A percentile compares a stretch with the other conserved stretches of the same genome.
Conservation (phyloP, 1,140 invertebrate genomes). For the Probaryconus sp. region DNA sequence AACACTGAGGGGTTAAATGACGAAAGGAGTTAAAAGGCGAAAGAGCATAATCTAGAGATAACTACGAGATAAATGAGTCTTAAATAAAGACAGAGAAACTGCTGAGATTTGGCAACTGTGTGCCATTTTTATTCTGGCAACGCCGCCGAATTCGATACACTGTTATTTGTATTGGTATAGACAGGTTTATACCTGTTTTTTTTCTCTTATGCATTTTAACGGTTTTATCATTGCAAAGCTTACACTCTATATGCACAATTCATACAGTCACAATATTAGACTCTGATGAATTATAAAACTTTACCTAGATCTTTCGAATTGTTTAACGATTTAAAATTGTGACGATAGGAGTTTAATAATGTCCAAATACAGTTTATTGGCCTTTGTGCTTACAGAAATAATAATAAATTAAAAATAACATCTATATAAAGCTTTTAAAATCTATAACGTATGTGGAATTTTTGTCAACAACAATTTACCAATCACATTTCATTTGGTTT, state of each 20-base stretch:
- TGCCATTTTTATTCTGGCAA: constrained; percentile 16
- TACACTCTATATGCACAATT: constrained; percentile 3
- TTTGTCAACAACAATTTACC: no score
- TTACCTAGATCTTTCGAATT: neutral
- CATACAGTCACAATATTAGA: constrained; percentile 17
- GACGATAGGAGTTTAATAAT: no score
- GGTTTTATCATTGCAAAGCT: constrained; percentile 38
- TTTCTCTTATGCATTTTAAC: constrained; percentile 47
- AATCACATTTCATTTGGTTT: no score
- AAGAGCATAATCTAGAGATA: no score
- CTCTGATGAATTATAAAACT: constrained; percentile 23
- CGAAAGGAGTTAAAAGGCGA: no score
- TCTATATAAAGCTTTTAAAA: no score
- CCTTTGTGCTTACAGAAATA: no score
- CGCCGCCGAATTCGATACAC: constrained; percentile 29
- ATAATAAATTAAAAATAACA: no score
- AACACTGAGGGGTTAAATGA: no score
- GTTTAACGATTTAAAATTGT: constrained; percentile 3
- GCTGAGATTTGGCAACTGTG: constrained; percentile 24
- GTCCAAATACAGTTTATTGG: no score
- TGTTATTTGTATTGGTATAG: constrained; percentile 40
- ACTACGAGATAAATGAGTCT: no score
- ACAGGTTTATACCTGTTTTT: constrained; percentile 36
- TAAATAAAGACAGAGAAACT: neutral
- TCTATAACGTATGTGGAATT: no score